phyloP scores from a whole-genome alignment of 2,797 vertebrate species.

The Spinus olivaceus region DNA sequence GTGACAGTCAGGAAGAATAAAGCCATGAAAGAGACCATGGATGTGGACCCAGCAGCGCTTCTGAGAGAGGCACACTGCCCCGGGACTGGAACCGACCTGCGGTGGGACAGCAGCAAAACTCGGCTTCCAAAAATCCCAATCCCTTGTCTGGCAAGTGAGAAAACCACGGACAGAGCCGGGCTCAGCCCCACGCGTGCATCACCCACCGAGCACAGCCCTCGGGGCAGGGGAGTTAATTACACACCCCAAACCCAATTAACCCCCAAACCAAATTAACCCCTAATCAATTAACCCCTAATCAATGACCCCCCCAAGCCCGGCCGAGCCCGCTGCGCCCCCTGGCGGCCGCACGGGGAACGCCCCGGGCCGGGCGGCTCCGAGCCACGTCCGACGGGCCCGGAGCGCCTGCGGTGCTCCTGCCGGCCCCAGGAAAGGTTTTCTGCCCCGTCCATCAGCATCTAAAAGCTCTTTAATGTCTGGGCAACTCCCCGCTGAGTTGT shows the following conservation, averaged over 20 bases:
- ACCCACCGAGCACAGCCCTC: accelerated
- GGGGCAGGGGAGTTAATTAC: background rate
- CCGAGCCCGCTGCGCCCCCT: background rate
- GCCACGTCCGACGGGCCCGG: background rate
- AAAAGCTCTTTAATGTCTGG: background rate
- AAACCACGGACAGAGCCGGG: background rate
- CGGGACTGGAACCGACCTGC: background rate
- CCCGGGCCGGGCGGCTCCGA: too few relatives aligned
- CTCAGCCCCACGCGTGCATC: background rate
- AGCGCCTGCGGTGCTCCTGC: accelerated
- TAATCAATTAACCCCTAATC: too few relatives aligned
- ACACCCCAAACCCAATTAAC: background rate
- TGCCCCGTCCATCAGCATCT: background rate
- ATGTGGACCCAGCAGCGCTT: background rate
- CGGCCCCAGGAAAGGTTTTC: accelerated
- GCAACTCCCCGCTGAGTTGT: background rate
- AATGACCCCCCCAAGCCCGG: background rate
- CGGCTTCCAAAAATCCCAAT: background rate
- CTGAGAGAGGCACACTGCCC: background rate
- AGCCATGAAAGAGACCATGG: background rate
- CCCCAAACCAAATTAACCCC: background rate
- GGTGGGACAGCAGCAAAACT: background rate
- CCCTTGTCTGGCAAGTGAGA: background rate
- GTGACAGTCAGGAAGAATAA: background rate
- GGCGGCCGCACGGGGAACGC: background rate